A percentile compares a stretch with the other conserved stretches of the same genome.
Evolutionary conservation across 1,140 invertebrate genomes (phyloP).

Genomic region (Drosophila prosaltans): DNA sequence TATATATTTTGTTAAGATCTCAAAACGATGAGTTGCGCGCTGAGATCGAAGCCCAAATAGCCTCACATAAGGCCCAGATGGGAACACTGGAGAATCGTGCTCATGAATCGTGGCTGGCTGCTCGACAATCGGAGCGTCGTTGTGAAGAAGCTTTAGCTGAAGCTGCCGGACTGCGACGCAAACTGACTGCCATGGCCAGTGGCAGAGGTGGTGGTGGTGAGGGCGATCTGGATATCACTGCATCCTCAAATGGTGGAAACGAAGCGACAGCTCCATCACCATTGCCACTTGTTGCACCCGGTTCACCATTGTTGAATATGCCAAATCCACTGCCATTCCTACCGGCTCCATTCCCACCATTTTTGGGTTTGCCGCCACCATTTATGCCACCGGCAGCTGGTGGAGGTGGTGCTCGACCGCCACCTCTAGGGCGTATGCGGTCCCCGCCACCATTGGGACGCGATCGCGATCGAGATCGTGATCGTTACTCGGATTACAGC

Average conservation of each 20-base stretch:
- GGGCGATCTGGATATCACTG: conserved; percentile 34
- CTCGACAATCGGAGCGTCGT: conserved; percentile 89
- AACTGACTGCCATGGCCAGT: conserved; percentile 85
- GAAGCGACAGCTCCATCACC: conserved; percentile 73
- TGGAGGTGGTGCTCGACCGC: conserved; percentile 85
- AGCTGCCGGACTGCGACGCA: conserved; percentile 88
- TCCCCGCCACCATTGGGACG: conserved; percentile 84
- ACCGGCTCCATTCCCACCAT: conserved; percentile 84
- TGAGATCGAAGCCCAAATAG: conserved; percentile 91
- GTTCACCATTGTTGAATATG: conserved; percentile 72
- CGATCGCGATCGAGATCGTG: conserved; percentile 47
- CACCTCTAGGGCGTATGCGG: conserved; percentile 86
- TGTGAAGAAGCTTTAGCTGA: conserved; percentile 90
- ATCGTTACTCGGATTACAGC: conserved; percentile 64
- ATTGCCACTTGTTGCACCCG: conserved; percentile 78
- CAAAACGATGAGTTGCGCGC: conserved; percentile 89
- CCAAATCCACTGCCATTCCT: conserved; percentile 84
- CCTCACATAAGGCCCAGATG: conserved; percentile 89
- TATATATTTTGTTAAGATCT: conserved; percentile 82
- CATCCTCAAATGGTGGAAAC: conserved; percentile 56
- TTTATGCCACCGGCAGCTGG: conserved; percentile 82
- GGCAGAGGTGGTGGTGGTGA: conserved; percentile 45
- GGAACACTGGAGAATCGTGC: conserved; percentile 89
- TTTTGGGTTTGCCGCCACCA: conserved; percentile 83
- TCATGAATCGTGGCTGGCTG: conserved; percentile 91